Evolutionary conservation across 2,113 vertebrate species (phyloP).

Genomic region (Paracanthobrama guichenoti): DNA sequence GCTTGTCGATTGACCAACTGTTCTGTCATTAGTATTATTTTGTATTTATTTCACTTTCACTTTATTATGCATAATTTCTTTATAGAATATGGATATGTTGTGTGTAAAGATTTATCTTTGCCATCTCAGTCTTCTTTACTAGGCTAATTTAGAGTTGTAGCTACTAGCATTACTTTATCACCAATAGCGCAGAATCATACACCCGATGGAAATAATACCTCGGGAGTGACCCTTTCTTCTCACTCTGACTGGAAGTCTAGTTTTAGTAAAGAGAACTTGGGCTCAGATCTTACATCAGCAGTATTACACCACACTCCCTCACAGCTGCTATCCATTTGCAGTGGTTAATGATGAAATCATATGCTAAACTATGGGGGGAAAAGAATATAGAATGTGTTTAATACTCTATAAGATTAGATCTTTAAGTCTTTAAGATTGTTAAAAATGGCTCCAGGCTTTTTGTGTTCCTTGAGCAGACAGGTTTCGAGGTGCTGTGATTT

Average conservation of each 20-base stretch:
- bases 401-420: background rate
- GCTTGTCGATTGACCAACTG: constrained; percentile 33
- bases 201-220: background rate
- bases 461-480: constrained; percentile 1
- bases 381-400: constrained; percentile 24
- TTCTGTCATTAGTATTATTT: constrained; percentile 43
- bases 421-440: constrained; percentile 6
- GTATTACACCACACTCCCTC: constrained; percentile 8
- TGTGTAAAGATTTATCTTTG: background rate
- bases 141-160: constrained; percentile 13
- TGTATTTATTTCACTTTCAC: constrained; percentile 38
- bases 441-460: constrained; percentile 10
- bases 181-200: background rate
- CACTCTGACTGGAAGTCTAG: background rate
- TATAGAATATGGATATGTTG: constrained; percentile 22
- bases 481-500: background rate
- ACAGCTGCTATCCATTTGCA: constrained; percentile 1
- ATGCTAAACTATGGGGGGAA: background rate
- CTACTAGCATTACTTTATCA: background rate
- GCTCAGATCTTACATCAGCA: background rate
- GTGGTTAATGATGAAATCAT: constrained; percentile 19
- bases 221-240: background rate
- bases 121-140: background rate
- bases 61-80: constrained; percentile 20
- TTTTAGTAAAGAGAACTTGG: background rate